These are phyloP conservation scores for Acestrorhynchus altus DNA, from an alignment of 2,797 vertebrate species.

Conservation along the genomic window DNA sequence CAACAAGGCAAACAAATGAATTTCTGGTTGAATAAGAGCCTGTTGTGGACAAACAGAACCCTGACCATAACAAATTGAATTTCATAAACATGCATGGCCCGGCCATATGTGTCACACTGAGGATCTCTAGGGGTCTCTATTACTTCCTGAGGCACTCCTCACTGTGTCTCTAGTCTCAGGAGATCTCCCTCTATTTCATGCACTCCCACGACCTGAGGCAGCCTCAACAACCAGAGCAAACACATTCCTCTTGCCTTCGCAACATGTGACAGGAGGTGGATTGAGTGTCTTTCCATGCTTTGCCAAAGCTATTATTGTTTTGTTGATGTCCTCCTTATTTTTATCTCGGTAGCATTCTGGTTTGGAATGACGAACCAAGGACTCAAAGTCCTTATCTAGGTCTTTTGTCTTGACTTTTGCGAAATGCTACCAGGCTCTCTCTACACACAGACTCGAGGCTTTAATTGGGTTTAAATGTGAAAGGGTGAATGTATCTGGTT, in stretches of 20 bases:
- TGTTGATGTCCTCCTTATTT: slow-evolving; percentile 57
- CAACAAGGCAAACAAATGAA: neutral
- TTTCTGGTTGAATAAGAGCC: neutral
- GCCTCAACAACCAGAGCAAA: slow-evolving; percentile 60
- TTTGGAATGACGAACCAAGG: slow-evolving; percentile 52
- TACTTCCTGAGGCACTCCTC: slow-evolving; percentile 35
- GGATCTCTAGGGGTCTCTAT: slow-evolving; percentile 4
- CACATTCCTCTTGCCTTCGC: slow-evolving; percentile 61
- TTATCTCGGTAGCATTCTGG: slow-evolving; percentile 40
- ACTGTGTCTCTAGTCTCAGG: slow-evolving; percentile 23
- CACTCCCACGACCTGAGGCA: slow-evolving; percentile 54
- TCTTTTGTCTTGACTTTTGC: slow-evolving; percentile 37
- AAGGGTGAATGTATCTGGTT: slow-evolving; percentile 65
- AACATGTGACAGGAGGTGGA: slow-evolving; percentile 66
- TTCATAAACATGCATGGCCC: neutral
- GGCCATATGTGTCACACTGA: neutral
- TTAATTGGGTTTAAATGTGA: slow-evolving; percentile 59
- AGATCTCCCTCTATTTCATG: slow-evolving; percentile 11
- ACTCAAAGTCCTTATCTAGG: slow-evolving; percentile 22
- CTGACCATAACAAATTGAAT: neutral
- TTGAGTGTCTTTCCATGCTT: slow-evolving; percentile 14
- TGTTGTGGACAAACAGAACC: slow-evolving; percentile 1
- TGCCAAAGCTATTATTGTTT: slow-evolving; percentile 43
- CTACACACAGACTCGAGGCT: slow-evolving; percentile 50
- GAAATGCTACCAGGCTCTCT: slow-evolving; percentile 51